phyloP scores from a whole-genome alignment of 2,888 invertebrate genomes.

The Hemicrepidius hirtus region DNA sequence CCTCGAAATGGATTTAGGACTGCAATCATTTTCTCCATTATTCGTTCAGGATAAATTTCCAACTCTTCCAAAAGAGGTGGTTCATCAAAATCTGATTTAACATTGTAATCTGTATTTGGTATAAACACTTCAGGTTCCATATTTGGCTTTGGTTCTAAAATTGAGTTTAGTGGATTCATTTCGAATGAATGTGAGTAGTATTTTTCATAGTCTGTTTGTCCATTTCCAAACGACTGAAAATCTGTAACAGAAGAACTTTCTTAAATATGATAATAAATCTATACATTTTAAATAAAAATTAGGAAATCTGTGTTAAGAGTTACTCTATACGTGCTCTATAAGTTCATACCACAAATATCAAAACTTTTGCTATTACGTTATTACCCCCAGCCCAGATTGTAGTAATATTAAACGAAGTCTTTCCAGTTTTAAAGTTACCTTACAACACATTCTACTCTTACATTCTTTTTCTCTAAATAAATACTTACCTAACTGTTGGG shows the following conservation, averaged over 20 bases:
- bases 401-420: too few relatives aligned
- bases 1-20: constrained; percentile 90
- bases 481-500: constrained; percentile 70
- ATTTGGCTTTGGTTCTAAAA: constrained; percentile 12
- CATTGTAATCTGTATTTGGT: constrained; percentile 66
- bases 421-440: too few relatives aligned
- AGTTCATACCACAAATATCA: too few relatives aligned
- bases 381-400: too few relatives aligned
- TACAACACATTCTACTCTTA: too few relatives aligned
- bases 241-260: constrained; percentile 69
- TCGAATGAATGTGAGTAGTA: constrained; percentile 59
- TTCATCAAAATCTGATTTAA: constrained; percentile 73
- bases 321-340: too few relatives aligned
- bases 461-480: too few relatives aligned
- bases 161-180: constrained; percentile 59
- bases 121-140: constrained; percentile 73
- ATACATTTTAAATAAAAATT: too few relatives aligned
- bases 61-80: constrained; percentile 93
- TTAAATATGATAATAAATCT: not conserved
- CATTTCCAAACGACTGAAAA: constrained; percentile 75
- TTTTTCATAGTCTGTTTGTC: constrained; percentile 71
- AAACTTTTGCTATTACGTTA: too few relatives aligned
- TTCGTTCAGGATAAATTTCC: constrained; percentile 92
- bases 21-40: constrained; percentile 90
- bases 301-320: too few relatives aligned